Percentiles rank a stretch among this genome's conserved stretches.
Evolutionary conservation across 2,113 vertebrate species (phyloP).

Genomic region (Meleagris gallopavo): DNA sequence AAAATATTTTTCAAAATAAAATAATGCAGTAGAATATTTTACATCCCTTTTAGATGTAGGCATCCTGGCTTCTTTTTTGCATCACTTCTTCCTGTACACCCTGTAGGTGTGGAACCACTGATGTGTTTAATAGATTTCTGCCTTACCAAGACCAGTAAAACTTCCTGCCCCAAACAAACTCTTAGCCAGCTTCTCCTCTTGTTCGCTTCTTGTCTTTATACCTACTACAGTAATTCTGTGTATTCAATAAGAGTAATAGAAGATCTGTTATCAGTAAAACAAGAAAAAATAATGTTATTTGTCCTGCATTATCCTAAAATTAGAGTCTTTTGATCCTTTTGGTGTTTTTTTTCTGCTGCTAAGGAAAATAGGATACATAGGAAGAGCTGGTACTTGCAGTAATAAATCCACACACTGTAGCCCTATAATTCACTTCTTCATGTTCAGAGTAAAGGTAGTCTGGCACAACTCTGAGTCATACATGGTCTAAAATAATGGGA

Average conservation of each 20-base stretch:
- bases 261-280: neutral
- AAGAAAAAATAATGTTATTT: neutral
- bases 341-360: neutral
- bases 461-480: neutral
- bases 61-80: neutral
- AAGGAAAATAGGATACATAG: slow-evolving; percentile 16
- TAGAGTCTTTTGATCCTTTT: neutral
- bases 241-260: neutral
- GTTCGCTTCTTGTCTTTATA: neutral
- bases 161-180: neutral
- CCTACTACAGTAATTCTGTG: neutral
- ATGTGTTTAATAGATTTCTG: neutral
- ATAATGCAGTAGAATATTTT: neutral
- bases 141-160: neutral
- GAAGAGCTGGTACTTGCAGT: neutral
- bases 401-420: neutral
- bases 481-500: slow-evolving; percentile 1
- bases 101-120: neutral
- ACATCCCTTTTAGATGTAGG: neutral
- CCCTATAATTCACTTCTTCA: neutral
- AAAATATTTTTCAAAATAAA: neutral
- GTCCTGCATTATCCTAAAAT: neutral
- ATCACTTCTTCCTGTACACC: neutral
- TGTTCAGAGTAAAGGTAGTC: neutral
- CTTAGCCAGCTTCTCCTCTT: neutral